Conservation (phyloP, 2,888 invertebrate genomes). For the Diarsia mendica region DNA sequence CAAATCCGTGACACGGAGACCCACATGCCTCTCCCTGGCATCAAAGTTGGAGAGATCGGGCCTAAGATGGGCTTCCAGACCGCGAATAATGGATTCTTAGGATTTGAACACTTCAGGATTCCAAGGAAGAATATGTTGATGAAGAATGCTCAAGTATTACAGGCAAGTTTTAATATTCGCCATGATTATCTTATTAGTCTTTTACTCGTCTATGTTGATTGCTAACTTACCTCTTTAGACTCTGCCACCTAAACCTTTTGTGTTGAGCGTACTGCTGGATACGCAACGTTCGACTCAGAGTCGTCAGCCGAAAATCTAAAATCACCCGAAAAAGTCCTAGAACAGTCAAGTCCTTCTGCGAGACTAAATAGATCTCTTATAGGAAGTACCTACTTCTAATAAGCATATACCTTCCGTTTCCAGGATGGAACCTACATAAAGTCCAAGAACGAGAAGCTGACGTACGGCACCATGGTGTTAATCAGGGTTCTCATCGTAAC, state of each 20-base stretch:
- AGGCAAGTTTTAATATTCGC: constrained; percentile 73
- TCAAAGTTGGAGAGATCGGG: constrained; percentile 98
- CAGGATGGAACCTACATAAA: constrained; percentile 96
- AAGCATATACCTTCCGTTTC: constrained; percentile 18
- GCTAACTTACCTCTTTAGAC: not conserved
- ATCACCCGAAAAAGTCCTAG: not conserved
- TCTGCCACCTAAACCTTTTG: not conserved
- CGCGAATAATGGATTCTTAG: constrained; percentile 97
- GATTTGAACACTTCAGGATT: constrained; percentile 95
- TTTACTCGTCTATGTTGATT: not conserved
- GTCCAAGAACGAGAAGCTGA: constrained; percentile 94
- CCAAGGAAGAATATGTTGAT: constrained; percentile 97
- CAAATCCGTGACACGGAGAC: constrained; percentile 96
- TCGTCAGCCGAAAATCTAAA: not conserved
- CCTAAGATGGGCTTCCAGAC: constrained; percentile 96
- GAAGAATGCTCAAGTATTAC: constrained; percentile 95
- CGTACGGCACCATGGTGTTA: constrained; percentile 97
- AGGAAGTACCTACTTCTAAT: not conserved
- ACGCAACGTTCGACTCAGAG: not conserved
- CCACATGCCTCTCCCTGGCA: constrained; percentile 95
- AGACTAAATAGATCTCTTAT: not conserved
- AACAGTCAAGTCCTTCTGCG: not conserved
- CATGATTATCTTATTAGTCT: not conserved
- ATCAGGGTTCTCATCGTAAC: constrained; percentile 95
- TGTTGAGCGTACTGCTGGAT: not conserved